A percentile compares a stretch with the other conserved stretches of the same genome.
These are phyloP conservation scores for Anseranas semipalmata DNA, from an alignment of 2,113 vertebrate genomes.

Conservation along the genomic window DNA sequence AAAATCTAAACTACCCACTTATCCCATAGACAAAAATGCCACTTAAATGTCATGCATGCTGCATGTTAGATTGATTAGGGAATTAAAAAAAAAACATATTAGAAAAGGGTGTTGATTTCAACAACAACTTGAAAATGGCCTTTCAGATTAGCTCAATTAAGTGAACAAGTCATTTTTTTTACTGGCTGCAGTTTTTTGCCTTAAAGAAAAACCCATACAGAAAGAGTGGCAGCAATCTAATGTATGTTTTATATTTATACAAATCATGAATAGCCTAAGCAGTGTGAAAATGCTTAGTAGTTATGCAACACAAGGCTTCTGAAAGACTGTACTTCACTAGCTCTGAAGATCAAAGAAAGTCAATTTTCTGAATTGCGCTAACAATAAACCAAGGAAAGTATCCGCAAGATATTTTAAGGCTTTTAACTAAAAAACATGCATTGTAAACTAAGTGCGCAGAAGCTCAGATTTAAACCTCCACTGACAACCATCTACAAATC, in stretches of 20 bases:
- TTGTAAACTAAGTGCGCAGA: not conserved
- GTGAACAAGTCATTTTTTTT: not conserved
- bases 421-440: not conserved
- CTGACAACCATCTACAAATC: not conserved
- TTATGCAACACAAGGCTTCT: not conserved
- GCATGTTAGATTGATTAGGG: not conserved
- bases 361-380: rapidly evolving
- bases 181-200: not conserved
- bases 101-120: not conserved
- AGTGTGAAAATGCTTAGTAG: not conserved
- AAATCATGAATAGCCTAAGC: not conserved
- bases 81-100: not conserved
- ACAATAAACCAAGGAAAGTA: not conserved
- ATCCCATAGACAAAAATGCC: not conserved
- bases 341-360: slow-evolving; percentile 10
- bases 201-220: not conserved
- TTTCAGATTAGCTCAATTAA: not conserved
- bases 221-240: not conserved
- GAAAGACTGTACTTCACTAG: not conserved
- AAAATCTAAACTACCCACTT: not conserved
- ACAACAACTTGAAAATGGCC: not conserved
- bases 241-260: too few species aligned
- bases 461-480: not conserved
- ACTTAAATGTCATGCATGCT: slow-evolving; percentile 41
- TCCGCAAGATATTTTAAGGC: not conserved